Evolutionary conservation across 2,888 invertebrate species (phyloP), one percentile per base, ranked within the genome.

Genomic region (Blomia tropicalis): DNA sequence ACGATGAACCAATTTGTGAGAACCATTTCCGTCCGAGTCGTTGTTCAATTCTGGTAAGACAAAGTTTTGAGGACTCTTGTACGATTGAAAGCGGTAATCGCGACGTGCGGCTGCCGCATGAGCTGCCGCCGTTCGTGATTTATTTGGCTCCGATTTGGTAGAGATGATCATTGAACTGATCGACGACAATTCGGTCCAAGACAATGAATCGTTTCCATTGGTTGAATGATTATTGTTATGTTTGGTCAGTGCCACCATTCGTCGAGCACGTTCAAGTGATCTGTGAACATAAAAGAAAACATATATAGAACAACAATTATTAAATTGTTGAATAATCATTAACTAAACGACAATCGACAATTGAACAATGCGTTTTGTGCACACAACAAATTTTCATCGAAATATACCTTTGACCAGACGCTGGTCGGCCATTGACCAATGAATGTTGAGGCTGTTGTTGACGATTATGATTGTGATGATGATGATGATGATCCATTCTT

Each of bases 1-100:
- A 47, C n/a, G 7, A 47, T n/a, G n/a, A 27, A 25, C 27, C n/a
- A 27, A 47, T 27, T 47, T 47, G 14, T 41, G 41, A 17, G 14
- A 14, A 41, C 14, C 41, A 19, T 47, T 27, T 19, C n/a, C n/a
- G 7, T 22, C 27, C 7, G 11, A 11, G 7, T 22, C 7, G 14
- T 22, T 47, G 22, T 7, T 19, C 51, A 47, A n/a, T 22, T 47
- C 51, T 7, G 51, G 51, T 14, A 47, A n/a, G n/a, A 47, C 51
- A 47, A 47, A 47, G 51, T 47, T 47, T 19, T 47, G 1, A 14
- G 56, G 25, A 36, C 29, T 14, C 11, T 56, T 56, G 56, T 56
- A 56, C 29, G 56, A 56, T 25, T 56, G 25, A 31, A 56, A 36
- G 14, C 56, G 56, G 23, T 56, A 56, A 36, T 56, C 56, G 11